Percentiles rank a stretch among this genome's conserved stretches.
Evolutionary conservation across 2,797 vertebrate species (phyloP).

Genomic region (Spheniscus humboldti): DNA sequence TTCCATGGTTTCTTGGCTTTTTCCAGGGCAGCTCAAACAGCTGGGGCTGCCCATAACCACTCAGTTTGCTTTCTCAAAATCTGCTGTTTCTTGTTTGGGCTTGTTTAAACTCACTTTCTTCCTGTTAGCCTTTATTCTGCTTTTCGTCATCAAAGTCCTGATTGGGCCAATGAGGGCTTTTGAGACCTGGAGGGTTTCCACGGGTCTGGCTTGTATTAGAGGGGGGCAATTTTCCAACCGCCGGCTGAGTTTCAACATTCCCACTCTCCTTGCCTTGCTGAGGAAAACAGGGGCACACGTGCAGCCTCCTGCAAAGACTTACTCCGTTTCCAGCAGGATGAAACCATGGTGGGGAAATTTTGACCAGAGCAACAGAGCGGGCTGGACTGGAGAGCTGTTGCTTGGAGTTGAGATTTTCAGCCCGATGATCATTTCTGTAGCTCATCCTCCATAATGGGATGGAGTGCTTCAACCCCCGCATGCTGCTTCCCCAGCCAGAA

Average conservation of each 20-base stretch:
- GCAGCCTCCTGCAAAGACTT: neutral
- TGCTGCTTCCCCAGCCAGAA: neutral
- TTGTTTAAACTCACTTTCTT: conserved; percentile 22
- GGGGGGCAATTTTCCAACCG: conserved; percentile 12
- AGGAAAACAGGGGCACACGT: conserved; percentile 17
- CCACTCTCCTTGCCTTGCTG: conserved; percentile 37
- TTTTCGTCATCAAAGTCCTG: conserved; percentile 29
- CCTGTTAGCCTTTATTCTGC: conserved; percentile 30
- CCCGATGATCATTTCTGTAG: neutral
- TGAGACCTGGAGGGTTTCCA: conserved; percentile 41
- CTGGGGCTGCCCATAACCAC: neutral
- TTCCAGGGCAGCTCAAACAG: neutral
- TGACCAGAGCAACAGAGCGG: neutral
- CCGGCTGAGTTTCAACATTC: conserved; percentile 26
- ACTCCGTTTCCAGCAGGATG: neutral
- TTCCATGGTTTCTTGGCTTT: neutral
- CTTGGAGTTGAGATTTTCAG: neutral
- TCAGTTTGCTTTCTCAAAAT: neutral
- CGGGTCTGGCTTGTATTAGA: conserved; percentile 5
- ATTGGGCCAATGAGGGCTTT: neutral
- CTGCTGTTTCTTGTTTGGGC: conserved; percentile 20
- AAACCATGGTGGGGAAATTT: neutral
- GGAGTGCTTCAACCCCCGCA: neutral
- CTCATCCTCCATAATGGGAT: neutral
- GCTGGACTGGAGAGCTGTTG: neutral